These are phyloP conservation scores for Drosophila serrata DNA, from an alignment of 1,140 invertebrate species.

Conservation along the genomic window DNA sequence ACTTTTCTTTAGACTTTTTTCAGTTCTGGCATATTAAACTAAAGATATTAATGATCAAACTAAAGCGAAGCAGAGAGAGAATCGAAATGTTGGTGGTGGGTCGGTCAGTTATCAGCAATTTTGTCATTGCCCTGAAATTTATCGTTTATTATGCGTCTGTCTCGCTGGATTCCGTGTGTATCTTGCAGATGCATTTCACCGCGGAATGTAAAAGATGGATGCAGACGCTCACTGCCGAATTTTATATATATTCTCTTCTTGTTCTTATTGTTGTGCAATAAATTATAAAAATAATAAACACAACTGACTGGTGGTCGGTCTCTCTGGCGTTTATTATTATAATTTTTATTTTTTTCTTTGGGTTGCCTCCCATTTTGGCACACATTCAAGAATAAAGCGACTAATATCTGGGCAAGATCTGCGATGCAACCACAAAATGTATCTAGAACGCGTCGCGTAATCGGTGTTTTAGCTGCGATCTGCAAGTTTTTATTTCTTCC, in stretches of 20 bases:
- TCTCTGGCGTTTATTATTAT: slow-evolving; percentile 4
- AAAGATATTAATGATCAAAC: slow-evolving; percentile 48
- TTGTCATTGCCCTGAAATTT: slow-evolving; percentile 77
- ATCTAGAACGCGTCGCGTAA: slow-evolving; percentile 81
- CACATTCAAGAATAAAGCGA: slow-evolving; percentile 49
- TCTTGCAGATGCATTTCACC: slow-evolving; percentile 70
- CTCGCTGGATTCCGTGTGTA: slow-evolving; percentile 48
- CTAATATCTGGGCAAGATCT: slow-evolving; percentile 45
- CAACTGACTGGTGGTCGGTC: slow-evolving; percentile 22
- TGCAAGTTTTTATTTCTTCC: slow-evolving; percentile 28
- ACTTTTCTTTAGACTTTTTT: slow-evolving; percentile 34
- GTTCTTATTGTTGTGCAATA: slow-evolving; percentile 56
- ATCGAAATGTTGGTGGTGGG: slow-evolving; percentile 45
- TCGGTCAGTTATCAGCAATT: slow-evolving; percentile 77
- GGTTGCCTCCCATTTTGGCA: slow-evolving; percentile 58
- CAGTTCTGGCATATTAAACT: slow-evolving; percentile 20
- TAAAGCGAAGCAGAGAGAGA: slow-evolving; percentile 26
- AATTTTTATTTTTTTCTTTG: slow-evolving; percentile 7
- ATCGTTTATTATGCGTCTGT: slow-evolving; percentile 70
- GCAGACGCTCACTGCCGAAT: slow-evolving; percentile 10
- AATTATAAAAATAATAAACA: slow-evolving; percentile 80
- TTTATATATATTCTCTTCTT: slow-evolving; percentile 16
- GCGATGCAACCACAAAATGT: slow-evolving; percentile 44
- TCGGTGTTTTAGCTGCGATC: slow-evolving; percentile 65
- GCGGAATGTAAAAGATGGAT: slow-evolving; percentile 33